These are phyloP conservation scores for Caenorhabditis japonica DNA, from an alignment of 2,888 invertebrate species.

Conservation along the genomic window DNA sequence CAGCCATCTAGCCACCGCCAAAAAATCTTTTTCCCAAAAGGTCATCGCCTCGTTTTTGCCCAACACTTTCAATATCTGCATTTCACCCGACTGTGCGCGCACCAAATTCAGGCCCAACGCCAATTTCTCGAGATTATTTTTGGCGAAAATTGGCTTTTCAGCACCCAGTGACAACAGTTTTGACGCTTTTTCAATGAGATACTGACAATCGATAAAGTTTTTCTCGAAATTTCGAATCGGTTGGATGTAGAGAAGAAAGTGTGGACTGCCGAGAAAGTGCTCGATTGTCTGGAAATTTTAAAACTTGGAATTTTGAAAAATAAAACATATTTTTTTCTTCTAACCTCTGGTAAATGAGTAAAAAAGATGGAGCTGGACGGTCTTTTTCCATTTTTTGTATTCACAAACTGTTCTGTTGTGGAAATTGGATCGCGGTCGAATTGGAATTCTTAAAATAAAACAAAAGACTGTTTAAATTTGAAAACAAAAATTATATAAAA, in stretches of 20 bases:
- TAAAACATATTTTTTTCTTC: no score
- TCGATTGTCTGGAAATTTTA: conserved; percentile 22
- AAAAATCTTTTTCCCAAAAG: conserved; percentile 41
- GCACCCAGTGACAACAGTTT: conserved; percentile 21
- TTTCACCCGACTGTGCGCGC: conserved; percentile 1
- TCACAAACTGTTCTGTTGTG: conserved; percentile 21
- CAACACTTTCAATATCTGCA: conserved; percentile 12
- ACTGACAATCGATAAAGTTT: conserved; percentile 38
- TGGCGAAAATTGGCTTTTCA: conserved; percentile 33
- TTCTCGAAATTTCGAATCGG: conserved; percentile 9
- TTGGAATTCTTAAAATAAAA: conserved; percentile 23
- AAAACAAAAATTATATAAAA: no score
- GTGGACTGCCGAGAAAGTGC: conserved; percentile 34
- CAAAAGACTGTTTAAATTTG: no score
- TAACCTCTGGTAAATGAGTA: background rate
- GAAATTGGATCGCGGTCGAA: conserved; percentile 43
- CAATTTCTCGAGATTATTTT: conserved; percentile 21
- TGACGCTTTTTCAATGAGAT: conserved; percentile 30
- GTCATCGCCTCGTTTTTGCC: conserved; percentile 37
- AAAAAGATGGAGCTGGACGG: background rate
- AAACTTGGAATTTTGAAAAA: background rate
- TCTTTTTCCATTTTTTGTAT: conserved; percentile 9
- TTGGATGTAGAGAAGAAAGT: conserved; percentile 31
- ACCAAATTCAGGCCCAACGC: conserved; percentile 26
- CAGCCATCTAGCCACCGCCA: conserved; percentile 44